These are phyloP conservation scores for Sphaerodactylus townsendi DNA, from an alignment of 2,113 vertebrate genomes.

Conservation along the genomic window DNA sequence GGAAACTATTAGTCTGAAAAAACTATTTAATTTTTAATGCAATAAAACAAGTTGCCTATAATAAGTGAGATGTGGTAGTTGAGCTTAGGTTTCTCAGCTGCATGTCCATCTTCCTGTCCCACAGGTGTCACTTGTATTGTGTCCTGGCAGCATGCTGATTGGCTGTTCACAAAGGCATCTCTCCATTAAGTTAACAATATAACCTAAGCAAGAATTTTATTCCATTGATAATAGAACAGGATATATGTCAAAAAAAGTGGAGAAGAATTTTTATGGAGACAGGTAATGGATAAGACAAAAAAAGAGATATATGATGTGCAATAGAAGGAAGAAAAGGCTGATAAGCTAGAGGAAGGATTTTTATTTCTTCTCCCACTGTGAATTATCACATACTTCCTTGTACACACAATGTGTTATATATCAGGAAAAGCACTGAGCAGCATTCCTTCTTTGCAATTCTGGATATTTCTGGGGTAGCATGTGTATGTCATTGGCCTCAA, in stretches of 20 bases:
- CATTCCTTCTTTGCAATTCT: conserved; percentile 40
- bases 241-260: conserved; percentile 6
- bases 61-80: too few relatives aligned
- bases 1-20: too few relatives aligned
- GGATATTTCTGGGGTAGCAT: conserved; percentile 41
- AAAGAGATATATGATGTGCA: conserved; percentile 40
- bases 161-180: not conserved
- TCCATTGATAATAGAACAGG: conserved; percentile 23
- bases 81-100: too few relatives aligned
- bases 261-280: conserved; percentile 46
- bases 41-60: too few relatives aligned
- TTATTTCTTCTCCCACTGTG: conserved; percentile 9
- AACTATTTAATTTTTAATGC: too few relatives aligned
- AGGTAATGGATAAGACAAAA: conserved; percentile 36
- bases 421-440: conserved; percentile 45
- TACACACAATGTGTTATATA: conserved; percentile 8
- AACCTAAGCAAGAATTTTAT: not conserved
- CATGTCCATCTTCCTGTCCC: too few relatives aligned
- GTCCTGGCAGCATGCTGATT: not conserved
- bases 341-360: conserved; percentile 47
- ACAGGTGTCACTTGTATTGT: too few relatives aligned
- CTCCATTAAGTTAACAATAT: not conserved
- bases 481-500: not conserved
- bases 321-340: conserved; percentile 41
- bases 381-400: conserved; percentile 58